Evolutionary conservation across 1,140 invertebrate genomes (phyloP).

Genomic region (Caerostris extrusa): DNA sequence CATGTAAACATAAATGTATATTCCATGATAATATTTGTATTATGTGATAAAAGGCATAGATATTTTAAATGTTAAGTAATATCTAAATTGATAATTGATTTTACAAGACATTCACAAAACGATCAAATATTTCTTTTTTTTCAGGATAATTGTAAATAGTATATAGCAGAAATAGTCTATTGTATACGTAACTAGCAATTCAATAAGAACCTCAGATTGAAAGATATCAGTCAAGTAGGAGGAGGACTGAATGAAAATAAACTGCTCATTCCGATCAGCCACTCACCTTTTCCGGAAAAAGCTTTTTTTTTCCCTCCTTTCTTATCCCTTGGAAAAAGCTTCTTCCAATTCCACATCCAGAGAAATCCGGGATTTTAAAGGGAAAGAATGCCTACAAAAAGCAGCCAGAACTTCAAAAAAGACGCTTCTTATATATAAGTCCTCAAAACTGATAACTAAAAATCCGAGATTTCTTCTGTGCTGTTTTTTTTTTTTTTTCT

Average conservation of each 20-base stretch:
- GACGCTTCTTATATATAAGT: slow-evolving; percentile 4
- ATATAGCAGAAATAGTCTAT: too few species aligned
- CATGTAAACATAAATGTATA: too few species aligned
- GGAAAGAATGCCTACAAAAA: slow-evolving; percentile 39
- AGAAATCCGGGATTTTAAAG: slow-evolving; percentile 26
- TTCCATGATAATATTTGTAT: too few species aligned
- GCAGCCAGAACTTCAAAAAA: slow-evolving; percentile 24
- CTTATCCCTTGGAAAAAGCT: not conserved
- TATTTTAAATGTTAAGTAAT: too few species aligned
- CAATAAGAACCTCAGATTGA: too few species aligned
- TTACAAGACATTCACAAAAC: too few species aligned
- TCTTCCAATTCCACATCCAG: slow-evolving; percentile 20
- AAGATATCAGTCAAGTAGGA: not conserved
- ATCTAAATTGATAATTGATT: too few species aligned
- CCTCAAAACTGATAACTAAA: slow-evolving; percentile 66
- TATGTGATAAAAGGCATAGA: too few species aligned
- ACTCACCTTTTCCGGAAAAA: not conserved
- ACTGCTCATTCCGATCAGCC: not conserved
- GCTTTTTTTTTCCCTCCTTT: not conserved
- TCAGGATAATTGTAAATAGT: too few species aligned
- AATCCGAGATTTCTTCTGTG: slow-evolving; percentile 32
- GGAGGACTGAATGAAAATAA: not conserved
- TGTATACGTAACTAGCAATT: too few species aligned
- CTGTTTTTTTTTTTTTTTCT: too few species aligned
- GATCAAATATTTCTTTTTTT: too few species aligned